Base-by-base conservation (phyloP, 2,797 vertebrate species). In the Poliocrania exsul region DNA sequence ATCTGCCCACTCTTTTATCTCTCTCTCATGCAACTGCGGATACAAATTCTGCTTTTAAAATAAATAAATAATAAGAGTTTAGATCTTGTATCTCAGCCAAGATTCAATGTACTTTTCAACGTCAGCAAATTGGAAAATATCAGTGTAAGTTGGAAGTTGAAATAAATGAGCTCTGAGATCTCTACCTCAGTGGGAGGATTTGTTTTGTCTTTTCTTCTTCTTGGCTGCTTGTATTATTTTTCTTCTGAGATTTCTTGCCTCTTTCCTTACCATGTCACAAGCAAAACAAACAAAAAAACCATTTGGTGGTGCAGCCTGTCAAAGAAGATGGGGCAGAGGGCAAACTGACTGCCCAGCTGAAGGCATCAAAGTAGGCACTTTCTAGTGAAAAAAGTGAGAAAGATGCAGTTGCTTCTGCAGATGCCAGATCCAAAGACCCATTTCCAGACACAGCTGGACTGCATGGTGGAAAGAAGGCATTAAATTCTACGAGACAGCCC, bases 61-160 rank as follows among this genome's bases (percentile, higher is more conserved):
- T 25, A 74, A 60, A 47, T 19, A 53, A 44, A 46, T 23, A 74
- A 44, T 26, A 51, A 6, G 8, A 37, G 16, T 44, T 72, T 46
- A 97, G 49, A 60, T 66, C 70, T 88, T 92, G 83, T 82, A 85
- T 46, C 53, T 90, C 74, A 85, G 93, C 94, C 92, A 95, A 85
- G 54, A 73, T 71, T 86, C 23, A 3, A 88, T 94, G 92, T 81
- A 80, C 74, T 90, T 95, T 94, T 93, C 49, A 86, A 90, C 18
- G 1, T 95, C 90, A 93, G 92, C 93, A 95, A 95, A 95, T 73
- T 94, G 83, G 81, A 95, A 96, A 97, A 93, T 84, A 83, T 95
- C 81, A 80, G 70, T 12, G 5, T 75, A 95, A 88, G 64, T 70
- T 90, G 56, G 62, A 96, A 93, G 88, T 80, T 83, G 83, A 90